Conservation (phyloP, 2,888 invertebrate species). For the Ellobium chinense region DNA sequence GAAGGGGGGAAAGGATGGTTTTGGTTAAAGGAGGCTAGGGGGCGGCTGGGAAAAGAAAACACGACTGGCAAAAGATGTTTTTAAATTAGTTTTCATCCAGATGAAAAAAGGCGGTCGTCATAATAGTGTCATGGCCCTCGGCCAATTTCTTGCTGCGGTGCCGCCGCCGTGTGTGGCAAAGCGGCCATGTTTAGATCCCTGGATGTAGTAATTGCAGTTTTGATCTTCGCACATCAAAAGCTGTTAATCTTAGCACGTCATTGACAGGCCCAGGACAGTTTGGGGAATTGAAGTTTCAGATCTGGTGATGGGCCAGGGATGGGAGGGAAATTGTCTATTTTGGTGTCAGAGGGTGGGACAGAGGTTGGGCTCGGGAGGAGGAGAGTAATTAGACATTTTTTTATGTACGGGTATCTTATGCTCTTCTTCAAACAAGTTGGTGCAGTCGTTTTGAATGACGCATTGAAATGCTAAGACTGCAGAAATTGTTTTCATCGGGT, state of each 20-base stretch:
- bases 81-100: constrained; percentile 34
- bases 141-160: neutral
- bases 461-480: no score
- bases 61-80: constrained; percentile 35
- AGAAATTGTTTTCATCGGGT: no score
- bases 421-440: no score
- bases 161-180: constrained; percentile 2
- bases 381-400: no score
- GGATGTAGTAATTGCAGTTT: constrained; percentile 12
- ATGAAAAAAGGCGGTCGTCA: neutral
- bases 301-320: neutral
- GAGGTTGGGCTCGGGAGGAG: no score
- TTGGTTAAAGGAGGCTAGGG: neutral
- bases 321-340: neutral
- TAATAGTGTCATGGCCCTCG: neutral
- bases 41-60: constrained; percentile 41
- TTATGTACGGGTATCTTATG: no score
- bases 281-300: neutral
- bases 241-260: constrained; percentile 6
- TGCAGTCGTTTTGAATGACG: no score
- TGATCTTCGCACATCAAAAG: constrained; percentile 20
- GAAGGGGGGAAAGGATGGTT: neutral
- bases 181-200: neutral
- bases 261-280: neutral
- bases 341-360: no score